Conservation (phyloP, 2,888 invertebrate species). For the Neoascia interrupta region DNA sequence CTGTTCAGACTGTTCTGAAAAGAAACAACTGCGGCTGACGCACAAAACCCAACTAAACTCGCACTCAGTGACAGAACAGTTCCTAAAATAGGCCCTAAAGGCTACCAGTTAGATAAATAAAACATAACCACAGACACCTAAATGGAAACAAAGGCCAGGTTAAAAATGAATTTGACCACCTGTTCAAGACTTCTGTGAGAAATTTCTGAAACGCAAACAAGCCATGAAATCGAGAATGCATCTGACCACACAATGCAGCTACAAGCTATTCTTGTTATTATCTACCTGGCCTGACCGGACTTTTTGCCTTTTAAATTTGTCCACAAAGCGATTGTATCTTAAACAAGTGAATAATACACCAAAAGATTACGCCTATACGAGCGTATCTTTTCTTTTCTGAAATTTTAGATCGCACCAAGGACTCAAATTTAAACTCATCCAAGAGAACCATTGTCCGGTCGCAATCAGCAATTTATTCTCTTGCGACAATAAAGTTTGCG, state of each 20-base stretch:
- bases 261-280: constrained; percentile 10
- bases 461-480: constrained; percentile 68
- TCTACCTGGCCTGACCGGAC: constrained; percentile 18
- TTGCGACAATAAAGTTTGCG: constrained; percentile 53
- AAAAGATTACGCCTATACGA: too few relatives aligned
- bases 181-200: constrained; percentile 3
- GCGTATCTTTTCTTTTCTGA: constrained; percentile 17
- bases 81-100: too few relatives aligned
- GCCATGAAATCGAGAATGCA: constrained; percentile 43
- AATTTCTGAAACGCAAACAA: constrained; percentile 23
- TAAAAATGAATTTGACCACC: constrained; percentile 39
- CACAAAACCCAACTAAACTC: too few relatives aligned
- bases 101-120: too few relatives aligned
- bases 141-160: too few relatives aligned
- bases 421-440: constrained; percentile 63
- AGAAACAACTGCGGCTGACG: too few relatives aligned
- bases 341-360: constrained; percentile 42
- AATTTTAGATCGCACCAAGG: constrained; percentile 50
- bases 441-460: constrained; percentile 45
- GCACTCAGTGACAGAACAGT: too few relatives aligned
- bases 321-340: constrained; percentile 39
- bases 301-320: constrained; percentile 19
- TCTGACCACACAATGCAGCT: constrained; percentile 36
- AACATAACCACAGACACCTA: too few relatives aligned
- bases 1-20: too few relatives aligned